These are phyloP conservation scores for Falco punctatus DNA, from an alignment of 2,113 vertebrate species.

Conservation along the genomic window DNA sequence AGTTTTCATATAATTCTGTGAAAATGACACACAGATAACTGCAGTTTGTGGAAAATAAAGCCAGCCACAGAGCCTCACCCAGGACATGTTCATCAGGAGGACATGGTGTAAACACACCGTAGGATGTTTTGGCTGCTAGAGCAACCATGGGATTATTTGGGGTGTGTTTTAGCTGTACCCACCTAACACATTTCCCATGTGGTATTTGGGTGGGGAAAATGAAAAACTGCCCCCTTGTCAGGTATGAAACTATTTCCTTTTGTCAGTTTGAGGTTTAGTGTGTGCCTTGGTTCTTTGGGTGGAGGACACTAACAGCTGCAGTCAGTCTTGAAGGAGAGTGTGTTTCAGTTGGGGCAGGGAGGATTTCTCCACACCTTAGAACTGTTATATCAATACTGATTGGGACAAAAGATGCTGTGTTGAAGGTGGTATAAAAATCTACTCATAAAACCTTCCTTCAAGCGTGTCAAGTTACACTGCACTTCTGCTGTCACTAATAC, in stretches of 20 bases:
- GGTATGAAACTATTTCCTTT: conserved; percentile 50
- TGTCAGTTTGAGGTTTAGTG: conserved; percentile 44
- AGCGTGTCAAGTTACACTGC: background rate
- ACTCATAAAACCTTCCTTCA: background rate
- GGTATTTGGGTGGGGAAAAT: conserved; percentile 33
- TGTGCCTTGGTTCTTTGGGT: background rate
- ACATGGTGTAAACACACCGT: background rate
- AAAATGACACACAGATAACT: conserved; percentile 20
- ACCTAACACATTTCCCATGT: conserved; percentile 26
- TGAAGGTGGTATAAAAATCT: background rate
- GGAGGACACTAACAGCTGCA: background rate
- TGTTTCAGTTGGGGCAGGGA: background rate
- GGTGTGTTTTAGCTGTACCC: conserved; percentile 3
- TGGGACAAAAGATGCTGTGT: background rate
- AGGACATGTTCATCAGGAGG: background rate
- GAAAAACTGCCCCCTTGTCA: conserved; percentile 22
- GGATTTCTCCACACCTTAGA: background rate
- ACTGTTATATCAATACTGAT: background rate
- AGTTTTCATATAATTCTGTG: background rate
- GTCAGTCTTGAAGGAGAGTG: background rate
- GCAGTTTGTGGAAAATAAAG: conserved; percentile 6
- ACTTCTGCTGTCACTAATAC: background rate
- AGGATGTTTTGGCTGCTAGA: conserved; percentile 16
- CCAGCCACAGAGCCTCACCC: conserved; percentile 32
- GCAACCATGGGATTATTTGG: background rate